Conservation (phyloP, 2,888 invertebrate species). For the Silvanus unidentatus region DNA sequence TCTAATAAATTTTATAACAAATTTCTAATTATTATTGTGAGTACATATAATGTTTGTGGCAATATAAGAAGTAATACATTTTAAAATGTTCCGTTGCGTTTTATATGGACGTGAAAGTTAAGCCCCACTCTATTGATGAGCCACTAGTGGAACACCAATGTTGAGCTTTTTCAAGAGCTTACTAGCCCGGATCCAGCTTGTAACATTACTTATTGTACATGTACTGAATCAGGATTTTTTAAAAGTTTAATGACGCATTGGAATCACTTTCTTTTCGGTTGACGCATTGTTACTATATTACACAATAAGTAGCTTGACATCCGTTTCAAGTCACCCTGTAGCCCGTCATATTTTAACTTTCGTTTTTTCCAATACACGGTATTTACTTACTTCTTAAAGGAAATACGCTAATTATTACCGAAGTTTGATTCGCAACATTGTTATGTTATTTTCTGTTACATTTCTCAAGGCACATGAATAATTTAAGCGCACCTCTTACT, state of each 20-base stretch:
- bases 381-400: too few species aligned
- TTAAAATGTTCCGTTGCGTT: slow-evolving; percentile 45
- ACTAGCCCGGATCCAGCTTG: slow-evolving; percentile 27
- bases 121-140: slow-evolving; percentile 14
- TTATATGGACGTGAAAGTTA: slow-evolving; percentile 47
- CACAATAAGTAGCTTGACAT: slow-evolving; percentile 27
- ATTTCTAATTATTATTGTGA: too few species aligned
- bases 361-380: slow-evolving; percentile 13
- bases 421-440: too few species aligned
- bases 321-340: slow-evolving; percentile 25
- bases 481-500: too few species aligned
- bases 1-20: too few species aligned
- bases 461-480: too few species aligned
- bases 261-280: slow-evolving; percentile 35
- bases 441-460: too few species aligned
- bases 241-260: slow-evolving; percentile 24
- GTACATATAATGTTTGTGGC: slow-evolving; percentile 9
- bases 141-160: slow-evolving; percentile 36
- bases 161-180: slow-evolving; percentile 32
- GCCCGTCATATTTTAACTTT: too few species aligned
- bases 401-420: too few species aligned
- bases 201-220: slow-evolving; percentile 21
- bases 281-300: slow-evolving; percentile 29
- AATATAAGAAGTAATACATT: slow-evolving; percentile 44
- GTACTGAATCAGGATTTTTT: slow-evolving; percentile 33